Conservation (phyloP, 1,140 invertebrate species). For the Drosophila navojoa region DNA sequence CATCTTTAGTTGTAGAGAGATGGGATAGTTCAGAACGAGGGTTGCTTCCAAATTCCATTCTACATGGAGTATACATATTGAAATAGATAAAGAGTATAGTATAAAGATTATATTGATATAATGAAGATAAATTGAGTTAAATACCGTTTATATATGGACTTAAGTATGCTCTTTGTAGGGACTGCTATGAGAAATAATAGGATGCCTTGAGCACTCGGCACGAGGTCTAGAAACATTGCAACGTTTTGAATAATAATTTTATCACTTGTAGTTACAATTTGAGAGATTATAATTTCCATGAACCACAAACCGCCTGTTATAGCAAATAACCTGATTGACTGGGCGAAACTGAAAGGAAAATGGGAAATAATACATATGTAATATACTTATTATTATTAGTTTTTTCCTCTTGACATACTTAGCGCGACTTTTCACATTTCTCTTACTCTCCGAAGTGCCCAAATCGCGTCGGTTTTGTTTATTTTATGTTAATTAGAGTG, state of each 20-base stretch:
- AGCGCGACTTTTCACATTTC: slow-evolving; percentile 8
- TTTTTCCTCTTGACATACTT: slow-evolving; percentile 20
- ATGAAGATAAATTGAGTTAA: not conserved
- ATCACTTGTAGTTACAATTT: no score
- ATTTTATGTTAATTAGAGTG: slow-evolving; percentile 87
- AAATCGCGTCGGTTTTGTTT: slow-evolving; percentile 3
- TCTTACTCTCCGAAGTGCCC: not conserved
- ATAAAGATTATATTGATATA: not conserved
- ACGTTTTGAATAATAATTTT: no score
- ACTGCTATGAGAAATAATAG: slow-evolving; percentile 86
- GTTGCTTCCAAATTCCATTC: not conserved
- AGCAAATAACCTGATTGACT: slow-evolving; percentile 87
- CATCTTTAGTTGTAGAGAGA: no score
- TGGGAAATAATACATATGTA: no score
- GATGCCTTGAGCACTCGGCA: slow-evolving; percentile 83
- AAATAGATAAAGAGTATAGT: not conserved
- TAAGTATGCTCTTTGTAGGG: slow-evolving; percentile 31
- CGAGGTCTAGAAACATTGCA: no score
- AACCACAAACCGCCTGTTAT: slow-evolving; percentile 90
- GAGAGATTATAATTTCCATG: slow-evolving; percentile 85
- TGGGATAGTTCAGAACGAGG: no score
- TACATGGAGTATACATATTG: not conserved
- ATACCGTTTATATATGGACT: slow-evolving; percentile 38
- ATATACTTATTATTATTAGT: no score
- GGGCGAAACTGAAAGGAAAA: slow-evolving; percentile 85